Conservation (phyloP, 2,888 invertebrate species). For the Loripinus fragilis region DNA sequence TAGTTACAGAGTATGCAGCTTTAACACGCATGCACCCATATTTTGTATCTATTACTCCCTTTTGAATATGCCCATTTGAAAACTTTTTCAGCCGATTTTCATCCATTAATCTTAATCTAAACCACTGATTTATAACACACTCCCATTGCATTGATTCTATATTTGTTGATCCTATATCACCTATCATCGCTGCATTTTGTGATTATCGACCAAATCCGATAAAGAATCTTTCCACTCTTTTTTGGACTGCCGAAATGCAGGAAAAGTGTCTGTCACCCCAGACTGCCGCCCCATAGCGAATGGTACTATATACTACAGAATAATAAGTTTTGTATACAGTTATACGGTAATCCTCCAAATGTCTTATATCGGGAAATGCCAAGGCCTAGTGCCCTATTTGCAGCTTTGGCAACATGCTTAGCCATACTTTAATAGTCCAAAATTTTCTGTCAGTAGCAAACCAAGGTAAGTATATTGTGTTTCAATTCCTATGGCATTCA, state of each 20-base stretch:
- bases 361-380: neutral
- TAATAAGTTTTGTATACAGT: neutral
- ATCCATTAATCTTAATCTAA: conserved; percentile 7
- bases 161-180: neutral
- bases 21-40: too few species aligned
- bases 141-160: conserved; percentile 1
- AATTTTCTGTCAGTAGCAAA: neutral
- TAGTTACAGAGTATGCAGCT: too few species aligned
- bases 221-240: neutral
- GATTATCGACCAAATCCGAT: neutral
- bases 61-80: neutral
- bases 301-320: neutral
- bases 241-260: neutral
- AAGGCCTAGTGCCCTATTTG: neutral
- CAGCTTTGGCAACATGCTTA: neutral
- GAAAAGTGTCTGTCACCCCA: neutral
- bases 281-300: neutral
- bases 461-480: neutral
- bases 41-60: neutral
- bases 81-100: neutral
- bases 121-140: conserved; percentile 9
- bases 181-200: neutral
- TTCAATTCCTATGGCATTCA: neutral
- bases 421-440: neutral
- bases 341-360: neutral